Conservation (phyloP, 2,888 invertebrate species). For the Mayetiola destructor region DNA sequence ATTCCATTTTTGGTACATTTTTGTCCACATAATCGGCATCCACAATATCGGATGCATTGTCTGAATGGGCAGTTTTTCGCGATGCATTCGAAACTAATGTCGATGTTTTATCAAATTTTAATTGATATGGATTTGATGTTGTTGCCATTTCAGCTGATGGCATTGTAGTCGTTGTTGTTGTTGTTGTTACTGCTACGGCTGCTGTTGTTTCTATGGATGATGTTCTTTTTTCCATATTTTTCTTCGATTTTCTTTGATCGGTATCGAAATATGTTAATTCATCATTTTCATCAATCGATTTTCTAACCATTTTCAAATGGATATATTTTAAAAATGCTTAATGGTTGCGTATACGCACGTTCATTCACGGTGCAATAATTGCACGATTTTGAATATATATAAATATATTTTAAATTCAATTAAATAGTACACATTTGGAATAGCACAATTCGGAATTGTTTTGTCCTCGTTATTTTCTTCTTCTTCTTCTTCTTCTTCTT, state of each 20-base stretch:
- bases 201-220: not conserved
- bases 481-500: not conserved
- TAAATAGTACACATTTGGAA: not conserved
- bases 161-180: slow-evolving; percentile 3
- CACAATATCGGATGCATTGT: slow-evolving; percentile 17
- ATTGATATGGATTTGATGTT: slow-evolving; percentile 12
- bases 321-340: not conserved
- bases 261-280: not conserved
- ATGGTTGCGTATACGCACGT: not conserved
- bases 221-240: not conserved
- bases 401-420: not conserved
- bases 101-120: slow-evolving; percentile 14
- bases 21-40: slow-evolving; percentile 21
- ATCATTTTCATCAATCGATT: not conserved
- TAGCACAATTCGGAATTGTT: not conserved
- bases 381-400: not conserved
- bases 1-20: slow-evolving; percentile 31
- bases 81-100: slow-evolving; percentile 2
- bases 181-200: not conserved
- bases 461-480: not conserved
- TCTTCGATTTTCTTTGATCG: not conserved
- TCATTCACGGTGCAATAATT: not conserved
- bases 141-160: slow-evolving; percentile 1
- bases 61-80: not conserved
- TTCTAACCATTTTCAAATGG: not conserved